Percentiles rank a stretch among this genome's conserved stretches.
Evolutionary conservation across 2,888 invertebrate species (phyloP).

Genomic region (Caenorhabditis angaria): DNA sequence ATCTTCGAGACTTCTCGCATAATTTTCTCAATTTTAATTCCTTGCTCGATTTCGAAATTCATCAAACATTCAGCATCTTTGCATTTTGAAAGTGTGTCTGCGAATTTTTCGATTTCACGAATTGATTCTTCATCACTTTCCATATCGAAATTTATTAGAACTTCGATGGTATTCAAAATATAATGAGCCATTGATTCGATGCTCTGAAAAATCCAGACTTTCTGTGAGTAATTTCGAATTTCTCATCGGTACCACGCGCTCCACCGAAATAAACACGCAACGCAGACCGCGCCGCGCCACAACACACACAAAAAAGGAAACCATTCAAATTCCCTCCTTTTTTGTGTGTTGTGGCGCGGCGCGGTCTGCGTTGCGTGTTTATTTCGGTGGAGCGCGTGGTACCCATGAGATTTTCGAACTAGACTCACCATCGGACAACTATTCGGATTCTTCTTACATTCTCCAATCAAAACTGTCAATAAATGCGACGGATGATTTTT

Average conservation of each 20-base stretch:
- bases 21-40: constrained; percentile 3
- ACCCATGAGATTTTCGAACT: no score
- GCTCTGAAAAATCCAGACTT: constrained; percentile 25
- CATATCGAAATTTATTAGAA: constrained; percentile 9
- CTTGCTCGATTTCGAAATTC: constrained; percentile 16
- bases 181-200: constrained; percentile 17
- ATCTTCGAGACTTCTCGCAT: neutral
- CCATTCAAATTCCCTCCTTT: no score
- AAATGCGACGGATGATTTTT: constrained; percentile 12
- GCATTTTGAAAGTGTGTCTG: constrained; percentile 6
- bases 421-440: constrained; percentile 15
- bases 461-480: constrained; percentile 5
- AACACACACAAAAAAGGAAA: no score
- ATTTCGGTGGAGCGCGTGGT: neutral
- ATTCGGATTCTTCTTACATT: constrained; percentile 12
- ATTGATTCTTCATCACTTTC: neutral
- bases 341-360: no score
- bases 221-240: neutral
- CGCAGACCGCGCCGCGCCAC: no score
- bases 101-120: constrained; percentile 16
- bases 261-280: no score
- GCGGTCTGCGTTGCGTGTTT: neutral
- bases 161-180: constrained; percentile 11
- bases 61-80: constrained; percentile 26
- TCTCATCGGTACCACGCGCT: no score